Conservation (phyloP, 2,113 vertebrate genomes). For the Xiphias gladius region DNA sequence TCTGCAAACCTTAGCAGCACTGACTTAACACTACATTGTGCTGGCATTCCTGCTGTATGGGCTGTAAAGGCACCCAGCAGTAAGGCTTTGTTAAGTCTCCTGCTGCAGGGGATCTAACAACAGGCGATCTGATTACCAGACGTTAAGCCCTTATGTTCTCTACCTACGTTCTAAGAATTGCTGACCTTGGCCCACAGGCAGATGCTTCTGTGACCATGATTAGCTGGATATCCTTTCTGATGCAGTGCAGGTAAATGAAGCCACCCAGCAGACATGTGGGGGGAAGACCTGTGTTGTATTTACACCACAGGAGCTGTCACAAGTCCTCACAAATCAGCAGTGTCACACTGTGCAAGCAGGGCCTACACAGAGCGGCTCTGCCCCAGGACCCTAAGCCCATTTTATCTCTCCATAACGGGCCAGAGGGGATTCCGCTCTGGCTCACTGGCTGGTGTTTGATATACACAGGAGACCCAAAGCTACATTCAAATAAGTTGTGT, state of each 20-base stretch:
- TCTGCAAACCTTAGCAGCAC: background rate
- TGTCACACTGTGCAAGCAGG: slow-evolving; percentile 19
- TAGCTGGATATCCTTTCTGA: slow-evolving; percentile 9
- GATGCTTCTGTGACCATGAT: background rate
- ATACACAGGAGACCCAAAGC: background rate
- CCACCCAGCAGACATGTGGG: background rate
- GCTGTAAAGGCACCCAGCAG: background rate
- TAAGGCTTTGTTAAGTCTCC: slow-evolving; percentile 38
- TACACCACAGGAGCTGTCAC: slow-evolving; percentile 31
- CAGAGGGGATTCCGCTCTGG: slow-evolving; percentile 21
- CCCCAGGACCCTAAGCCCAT: slow-evolving; percentile 38
- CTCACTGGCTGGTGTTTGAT: background rate
- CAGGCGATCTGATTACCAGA: slow-evolving; percentile 60
- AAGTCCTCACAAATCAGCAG: slow-evolving; percentile 21
- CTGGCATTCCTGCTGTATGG: background rate
- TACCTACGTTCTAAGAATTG: slow-evolving; percentile 16
- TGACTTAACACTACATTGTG: background rate
- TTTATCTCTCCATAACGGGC: slow-evolving; percentile 28
- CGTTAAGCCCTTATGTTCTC: slow-evolving; percentile 60
- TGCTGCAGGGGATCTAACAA: slow-evolving; percentile 33
- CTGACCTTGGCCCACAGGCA: slow-evolving; percentile 35
- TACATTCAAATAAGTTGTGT: background rate
- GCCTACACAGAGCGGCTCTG: slow-evolving; percentile 4
- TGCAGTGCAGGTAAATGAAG: background rate
- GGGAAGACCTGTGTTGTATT: slow-evolving; percentile 30